Conservation (phyloP, 2,113 vertebrate genomes). For the Chaenocephalus aceratus region DNA sequence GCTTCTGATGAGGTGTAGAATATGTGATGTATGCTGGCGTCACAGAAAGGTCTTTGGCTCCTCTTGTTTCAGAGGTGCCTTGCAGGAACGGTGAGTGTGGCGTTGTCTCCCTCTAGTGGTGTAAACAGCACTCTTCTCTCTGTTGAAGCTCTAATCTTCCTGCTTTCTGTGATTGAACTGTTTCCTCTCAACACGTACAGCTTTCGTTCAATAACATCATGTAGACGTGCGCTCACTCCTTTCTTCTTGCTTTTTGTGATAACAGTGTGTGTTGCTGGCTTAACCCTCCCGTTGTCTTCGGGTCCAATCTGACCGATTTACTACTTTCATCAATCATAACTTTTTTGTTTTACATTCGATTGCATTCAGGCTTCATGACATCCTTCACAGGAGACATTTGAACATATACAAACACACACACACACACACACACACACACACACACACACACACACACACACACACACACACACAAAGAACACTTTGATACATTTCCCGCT, state of each 20-base stretch:
- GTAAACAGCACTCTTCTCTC: background rate
- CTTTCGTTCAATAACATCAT: background rate
- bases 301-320: too few species aligned
- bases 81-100: conserved; percentile 59
- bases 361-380: too few species aligned
- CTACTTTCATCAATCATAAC: too few species aligned
- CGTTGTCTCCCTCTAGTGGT: conserved; percentile 57
- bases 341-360: too few species aligned
- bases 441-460: too few species aligned
- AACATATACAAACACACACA: too few species aligned
- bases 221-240: background rate
- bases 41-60: conserved; percentile 22
- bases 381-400: too few species aligned
- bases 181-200: background rate
- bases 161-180: background rate
- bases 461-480: too few species aligned
- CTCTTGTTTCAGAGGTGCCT: conserved; percentile 48
- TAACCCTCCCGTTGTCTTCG: too few species aligned
- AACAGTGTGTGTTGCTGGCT: background rate
- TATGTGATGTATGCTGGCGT: background rate
- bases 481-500: too few species aligned
- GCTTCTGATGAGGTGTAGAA: background rate
- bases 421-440: too few species aligned
- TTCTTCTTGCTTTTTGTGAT: background rate
- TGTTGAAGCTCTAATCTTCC: background rate